Base-by-base conservation (phyloP, 2,797 vertebrate species). In the Anisognathus igniventris region DNA sequence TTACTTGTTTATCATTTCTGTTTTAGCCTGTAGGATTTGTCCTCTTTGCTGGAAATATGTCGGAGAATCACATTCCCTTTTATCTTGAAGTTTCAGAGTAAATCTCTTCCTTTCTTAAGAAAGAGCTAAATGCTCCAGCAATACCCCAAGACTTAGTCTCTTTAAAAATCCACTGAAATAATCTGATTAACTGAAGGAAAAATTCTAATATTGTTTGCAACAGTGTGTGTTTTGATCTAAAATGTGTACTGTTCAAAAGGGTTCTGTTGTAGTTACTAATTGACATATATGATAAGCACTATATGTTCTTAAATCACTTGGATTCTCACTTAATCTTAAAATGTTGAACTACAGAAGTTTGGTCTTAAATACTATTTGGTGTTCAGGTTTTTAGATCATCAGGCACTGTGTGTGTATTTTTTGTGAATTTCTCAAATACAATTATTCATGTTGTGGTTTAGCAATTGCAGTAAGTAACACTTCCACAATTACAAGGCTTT, bases 381-480 rank as follows among this genome's bases (percentile, higher is more conserved):
- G 44, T 65, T 89, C 54, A 50, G 60, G 47, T 44, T 92, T 93
- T 80, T 71, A 77, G 62, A 60, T 93, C 48, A n/a, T 64, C 54
- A 47, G 48, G 50, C 84, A 61, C 17, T 9, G 30, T 83, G 37
- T 42, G n/a, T 70, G 35, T 60, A 67, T 81, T 94, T 94, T 95
- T 90, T 84, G 76, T 58, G 77, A 90, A 62, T 92, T 91, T 95
- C 76, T 94, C 58, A 42, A 92, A 86, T 72, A 74, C 78, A 91
- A 17, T 95, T 95, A 91, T 88, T 95, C 84, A 37, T 94, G 84
- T 94, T 96, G 92, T 93, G 90, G 75, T 86, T 91, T 86, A 84
- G 86, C 92, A 90, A 88, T 95, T 95, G 70, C 72, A 90, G 82
- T 88, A 95, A 91, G 73, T 78, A 89, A 88, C 45, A 17, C 48